Base-by-base conservation (phyloP, 2,113 vertebrate species). In the Trematomus loennbergii region DNA sequence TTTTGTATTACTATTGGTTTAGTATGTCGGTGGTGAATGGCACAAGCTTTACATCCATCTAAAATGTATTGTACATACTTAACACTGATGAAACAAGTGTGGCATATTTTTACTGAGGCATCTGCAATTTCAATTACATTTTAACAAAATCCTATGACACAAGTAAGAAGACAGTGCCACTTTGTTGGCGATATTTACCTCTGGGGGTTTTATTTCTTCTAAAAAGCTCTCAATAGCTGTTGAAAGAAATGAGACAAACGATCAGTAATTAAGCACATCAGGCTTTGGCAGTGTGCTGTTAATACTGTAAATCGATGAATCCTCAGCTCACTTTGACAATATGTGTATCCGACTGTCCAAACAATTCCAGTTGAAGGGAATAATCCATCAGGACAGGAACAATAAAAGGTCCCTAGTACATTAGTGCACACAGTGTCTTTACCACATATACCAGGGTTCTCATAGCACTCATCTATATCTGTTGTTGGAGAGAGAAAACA, bases 391-490 rank as follows among this genome's bases (percentile, higher is more conserved):
- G 77, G 76, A 74, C 93, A 94, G 18, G 83, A 92, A 49, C 93
- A 94, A 45, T 71, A 71, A 64, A 86, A 93, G 20, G 66, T 75
- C 17, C 91, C 91, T 0, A 70, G 79, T 50, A 10, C 46, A 33
- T 93, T 93, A 11, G 78, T 87, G 20, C 93, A 94, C 16, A 87
- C 15, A 20, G 90, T 73, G 12, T 63, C 18, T 8, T 0, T 3
- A 9, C 93, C 93, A 85, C 93, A 94, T 49, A 90, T 43, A 22
- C 52, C 50, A 0, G 80, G 65, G 1, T 60, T 86, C 73, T 90
- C 83, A 9, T 0, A 49, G 69, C 93, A 94, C 65, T 94, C 93
- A 12, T 94, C 79, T 48, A 91, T 86, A 45, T 94, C 92, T 93
- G 72, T 25, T 65, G 22, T 63, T 18, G 63, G 18, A 65, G 4